A percentile compares a stretch with the other conserved stretches of the same genome.
Evolutionary conservation across 2,888 invertebrate species (phyloP).

Genomic region (Lasioglossum calceatum): DNA sequence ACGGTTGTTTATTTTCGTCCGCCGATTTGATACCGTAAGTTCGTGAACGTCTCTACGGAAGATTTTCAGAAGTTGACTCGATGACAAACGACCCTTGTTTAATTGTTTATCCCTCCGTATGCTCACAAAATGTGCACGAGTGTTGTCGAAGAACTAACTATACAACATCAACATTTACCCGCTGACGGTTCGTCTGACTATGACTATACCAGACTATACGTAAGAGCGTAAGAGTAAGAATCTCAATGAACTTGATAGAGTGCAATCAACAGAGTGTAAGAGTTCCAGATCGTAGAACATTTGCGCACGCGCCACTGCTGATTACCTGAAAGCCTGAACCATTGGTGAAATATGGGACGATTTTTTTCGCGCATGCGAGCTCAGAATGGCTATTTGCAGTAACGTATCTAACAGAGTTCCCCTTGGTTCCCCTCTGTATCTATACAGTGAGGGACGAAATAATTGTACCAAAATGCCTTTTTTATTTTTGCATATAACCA

Average conservation of each 20-base stretch:
- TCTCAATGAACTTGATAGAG: not conserved
- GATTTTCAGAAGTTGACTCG: not conserved
- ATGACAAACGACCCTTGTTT: not conserved
- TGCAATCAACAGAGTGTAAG: not conserved
- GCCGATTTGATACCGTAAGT: not conserved
- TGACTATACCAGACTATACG: not conserved
- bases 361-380: not conserved
- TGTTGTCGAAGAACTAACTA: not conserved
- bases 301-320: slow-evolving; percentile 10
- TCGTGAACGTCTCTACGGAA: not conserved
- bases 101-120: not conserved
- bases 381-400: not conserved
- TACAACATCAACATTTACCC: not conserved
- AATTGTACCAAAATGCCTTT: too few relatives aligned
- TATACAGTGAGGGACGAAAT: too few relatives aligned
- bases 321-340: not conserved
- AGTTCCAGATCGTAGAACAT: not conserved
- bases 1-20: slow-evolving; percentile 51
- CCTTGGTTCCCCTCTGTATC: too few relatives aligned
- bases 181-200: not conserved
- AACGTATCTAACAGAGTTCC: not conserved
- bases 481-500: too few relatives aligned
- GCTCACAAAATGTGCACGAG: not conserved
- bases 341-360: not conserved
- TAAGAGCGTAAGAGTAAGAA: too few relatives aligned